Evolutionary conservation across 2,113 vertebrate species (phyloP), one percentile per base, ranked within the genome.

Genomic region (Thalassarche chlororhynchos): DNA sequence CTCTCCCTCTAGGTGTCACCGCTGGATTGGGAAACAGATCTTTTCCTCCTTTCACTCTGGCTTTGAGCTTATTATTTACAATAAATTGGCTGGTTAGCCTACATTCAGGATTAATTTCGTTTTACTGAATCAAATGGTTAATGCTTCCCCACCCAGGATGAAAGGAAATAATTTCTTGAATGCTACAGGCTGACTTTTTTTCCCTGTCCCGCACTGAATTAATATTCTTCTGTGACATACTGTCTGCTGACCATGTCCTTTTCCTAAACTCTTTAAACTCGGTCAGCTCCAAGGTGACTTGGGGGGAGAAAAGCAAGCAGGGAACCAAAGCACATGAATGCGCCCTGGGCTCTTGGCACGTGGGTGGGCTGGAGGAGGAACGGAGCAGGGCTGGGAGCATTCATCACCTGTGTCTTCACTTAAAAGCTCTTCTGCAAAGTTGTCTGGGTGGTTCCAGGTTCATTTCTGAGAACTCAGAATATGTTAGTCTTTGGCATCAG

Each of bases 1-100:
- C 14, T 62, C 10, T 75, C 57, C 96, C 97, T 94, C 46, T 79
- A 96, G 97, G 44, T 96, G 97, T 93, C 97, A 68, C 72, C 78
- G 31, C 51, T 8, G 78, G 32, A 60, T 54, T 31, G 46, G n/a
- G 28, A 78, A 74, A 90, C 4, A 1, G 7, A 21, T 12, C 7
- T 77, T 69, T 71, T 17, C 76, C 44, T 49, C 17, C 38, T 29
- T 60, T 65, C n/a, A 26, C 66, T 38, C n/a, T 1, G 1, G 9
- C 34, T 81, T 44, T 6, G 23, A 34, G 26, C 6, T 64, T 6
- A 2, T 5, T 12, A 26, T 14, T 90, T 23, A 4, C 40, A 76
- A 14, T 42, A 17, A 62, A 34, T 42, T 6, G 28, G 25, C 34
- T 2, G 0, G 2, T 23, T 14, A 10, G 21, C 28, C 18, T 36